These are phyloP conservation scores for Pseudopleuronectes americanus DNA, from an alignment of 2,797 vertebrate species.

Conservation along the genomic window DNA sequence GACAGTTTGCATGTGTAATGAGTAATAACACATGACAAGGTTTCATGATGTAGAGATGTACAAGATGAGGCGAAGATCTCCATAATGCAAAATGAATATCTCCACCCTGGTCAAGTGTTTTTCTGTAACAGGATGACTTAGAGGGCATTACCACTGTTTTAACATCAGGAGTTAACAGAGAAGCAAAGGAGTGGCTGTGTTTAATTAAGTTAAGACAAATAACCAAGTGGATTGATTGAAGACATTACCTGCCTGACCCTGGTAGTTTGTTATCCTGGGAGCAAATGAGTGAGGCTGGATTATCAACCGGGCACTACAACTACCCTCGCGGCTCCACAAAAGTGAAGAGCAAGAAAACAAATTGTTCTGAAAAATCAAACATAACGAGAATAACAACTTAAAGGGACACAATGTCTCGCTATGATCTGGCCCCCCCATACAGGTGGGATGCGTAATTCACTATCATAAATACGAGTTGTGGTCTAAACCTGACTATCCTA, in stretches of 20 bases:
- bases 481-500: too few species aligned
- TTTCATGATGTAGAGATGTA: neutral
- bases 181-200: conserved; percentile 37
- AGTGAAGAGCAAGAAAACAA: neutral
- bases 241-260: conserved; percentile 18
- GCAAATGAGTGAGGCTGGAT: neutral
- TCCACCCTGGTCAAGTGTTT: neutral
- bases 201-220: conserved; percentile 54
- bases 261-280: conserved; percentile 11
- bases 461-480: too few species aligned
- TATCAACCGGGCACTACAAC: neutral
- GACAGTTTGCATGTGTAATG: conserved; percentile 6
- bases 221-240: conserved; percentile 31
- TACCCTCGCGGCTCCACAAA: too few species aligned
- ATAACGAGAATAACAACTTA: neutral
- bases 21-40: neutral
- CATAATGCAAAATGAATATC: neutral
- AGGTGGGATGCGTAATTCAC: too few species aligned
- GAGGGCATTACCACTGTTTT: conserved; percentile 20
- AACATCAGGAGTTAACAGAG: conserved; percentile 33
- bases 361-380: neutral
- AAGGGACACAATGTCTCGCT: too few species aligned
- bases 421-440: too few species aligned
- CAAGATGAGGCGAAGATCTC: neutral
- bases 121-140: conserved; percentile 5